These are phyloP conservation scores for Meteorus sp. DNA, from an alignment of 1,140 invertebrate species.

Conservation along the genomic window DNA sequence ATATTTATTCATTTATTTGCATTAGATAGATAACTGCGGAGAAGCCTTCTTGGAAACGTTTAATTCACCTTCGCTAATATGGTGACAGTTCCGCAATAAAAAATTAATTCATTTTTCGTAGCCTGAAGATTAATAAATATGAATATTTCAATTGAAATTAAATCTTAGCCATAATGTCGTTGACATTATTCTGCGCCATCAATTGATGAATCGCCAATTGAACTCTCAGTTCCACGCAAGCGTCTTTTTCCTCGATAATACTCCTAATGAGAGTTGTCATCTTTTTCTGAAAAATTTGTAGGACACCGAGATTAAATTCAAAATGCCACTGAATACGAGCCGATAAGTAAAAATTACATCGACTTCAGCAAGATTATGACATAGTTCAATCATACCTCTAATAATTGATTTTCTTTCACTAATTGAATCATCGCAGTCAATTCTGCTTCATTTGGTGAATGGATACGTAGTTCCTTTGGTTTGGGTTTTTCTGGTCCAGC, in stretches of 20 bases:
- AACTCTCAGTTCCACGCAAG: slow-evolving; percentile 68
- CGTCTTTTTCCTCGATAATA: slow-evolving; percentile 69
- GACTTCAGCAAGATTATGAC: slow-evolving; percentile 7
- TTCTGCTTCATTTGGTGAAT: slow-evolving; percentile 60
- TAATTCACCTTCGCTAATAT: too few relatives aligned
- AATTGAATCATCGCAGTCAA: slow-evolving; percentile 56
- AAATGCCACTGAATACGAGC: too few relatives aligned
- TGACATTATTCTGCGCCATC: slow-evolving; percentile 41
- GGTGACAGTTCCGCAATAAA: too few relatives aligned
- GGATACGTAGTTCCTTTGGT: slow-evolving; percentile 48
- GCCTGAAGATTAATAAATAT: background rate
- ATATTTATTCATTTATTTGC: too few relatives aligned
- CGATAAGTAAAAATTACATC: slow-evolving; percentile 17
- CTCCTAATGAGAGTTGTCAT: slow-evolving; percentile 64
- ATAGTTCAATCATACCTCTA: slow-evolving; percentile 54
- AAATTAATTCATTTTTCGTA: slow-evolving; percentile 1
- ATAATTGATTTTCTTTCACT: slow-evolving; percentile 66
- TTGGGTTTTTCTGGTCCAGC: slow-evolving; percentile 57
- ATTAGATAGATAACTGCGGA: too few relatives aligned
- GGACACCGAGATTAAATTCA: too few relatives aligned
- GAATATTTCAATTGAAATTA: slow-evolving; percentile 4
- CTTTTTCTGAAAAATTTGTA: slow-evolving; percentile 64
- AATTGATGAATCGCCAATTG: slow-evolving; percentile 66
- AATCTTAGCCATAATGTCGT: slow-evolving; percentile 24
- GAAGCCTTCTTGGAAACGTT: too few relatives aligned